Evolutionary conservation across 2,113 vertebrate genomes (phyloP).

Genomic region (Brienomyrus longianalis): DNA sequence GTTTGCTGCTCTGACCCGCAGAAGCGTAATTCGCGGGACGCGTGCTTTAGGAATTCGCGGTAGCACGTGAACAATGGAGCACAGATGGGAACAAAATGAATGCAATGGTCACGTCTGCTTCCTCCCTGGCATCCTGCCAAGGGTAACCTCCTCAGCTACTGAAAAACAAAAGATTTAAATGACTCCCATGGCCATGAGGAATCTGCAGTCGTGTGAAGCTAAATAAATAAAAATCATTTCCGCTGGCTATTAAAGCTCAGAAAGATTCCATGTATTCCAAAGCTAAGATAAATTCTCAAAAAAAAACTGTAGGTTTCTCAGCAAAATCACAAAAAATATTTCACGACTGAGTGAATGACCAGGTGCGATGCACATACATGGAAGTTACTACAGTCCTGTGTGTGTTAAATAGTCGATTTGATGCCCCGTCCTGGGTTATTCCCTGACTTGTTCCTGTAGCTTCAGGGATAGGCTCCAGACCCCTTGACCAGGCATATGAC

Average conservation of each 20-base stretch:
- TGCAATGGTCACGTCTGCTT: slow-evolving; percentile 6
- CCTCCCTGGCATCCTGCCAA: slow-evolving; percentile 4
- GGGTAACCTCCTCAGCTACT: background rate
- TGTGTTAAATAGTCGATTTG: background rate
- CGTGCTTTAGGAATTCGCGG: background rate
- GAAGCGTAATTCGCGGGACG: background rate
- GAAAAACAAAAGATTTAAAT: slow-evolving; percentile 3
- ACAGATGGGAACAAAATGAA: slow-evolving; percentile 18
- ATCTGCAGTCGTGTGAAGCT: background rate
- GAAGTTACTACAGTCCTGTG: background rate
- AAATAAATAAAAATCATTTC: background rate
- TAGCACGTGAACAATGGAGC: background rate
- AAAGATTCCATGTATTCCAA: background rate
- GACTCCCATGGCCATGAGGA: background rate
- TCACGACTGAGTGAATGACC: background rate
- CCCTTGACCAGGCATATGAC: background rate
- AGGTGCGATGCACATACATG: background rate
- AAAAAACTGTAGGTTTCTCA: background rate
- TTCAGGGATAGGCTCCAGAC: background rate
- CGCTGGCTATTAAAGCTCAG: background rate
- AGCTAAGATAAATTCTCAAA: background rate
- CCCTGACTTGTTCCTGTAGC: background rate
- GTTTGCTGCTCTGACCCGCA: background rate
- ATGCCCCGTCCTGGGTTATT: background rate
- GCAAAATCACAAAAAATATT: background rate